Evolutionary conservation across 2,797 vertebrate species (phyloP).

Genomic region (Bufotes viridis): DNA sequence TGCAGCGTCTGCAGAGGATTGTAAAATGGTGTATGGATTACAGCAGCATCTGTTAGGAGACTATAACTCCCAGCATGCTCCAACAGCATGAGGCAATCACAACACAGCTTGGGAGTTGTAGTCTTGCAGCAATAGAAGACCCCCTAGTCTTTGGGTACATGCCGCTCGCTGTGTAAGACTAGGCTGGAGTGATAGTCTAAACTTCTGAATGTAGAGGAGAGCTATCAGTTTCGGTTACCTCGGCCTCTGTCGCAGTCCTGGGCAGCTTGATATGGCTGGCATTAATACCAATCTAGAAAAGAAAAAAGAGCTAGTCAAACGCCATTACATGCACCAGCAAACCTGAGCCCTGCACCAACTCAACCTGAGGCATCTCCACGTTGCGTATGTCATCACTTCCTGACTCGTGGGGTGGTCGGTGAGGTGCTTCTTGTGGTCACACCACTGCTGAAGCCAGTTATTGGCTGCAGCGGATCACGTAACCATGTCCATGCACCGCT

Average conservation of each 20-base stretch:
- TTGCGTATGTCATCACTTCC: neutral
- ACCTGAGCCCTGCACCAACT: neutral
- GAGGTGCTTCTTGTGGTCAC: no score
- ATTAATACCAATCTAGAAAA: slow-evolving; percentile 90
- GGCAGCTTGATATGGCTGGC: slow-evolving; percentile 90
- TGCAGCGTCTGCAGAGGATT: no score
- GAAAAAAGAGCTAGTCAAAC: neutral
- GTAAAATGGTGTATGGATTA: no score
- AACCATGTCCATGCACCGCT: no score
- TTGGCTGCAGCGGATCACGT: no score
- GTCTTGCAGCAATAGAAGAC: neutral
- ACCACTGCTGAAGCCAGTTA: no score
- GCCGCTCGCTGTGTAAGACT: neutral
- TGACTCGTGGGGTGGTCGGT: neutral
- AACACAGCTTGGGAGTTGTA: no score
- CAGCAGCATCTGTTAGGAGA: no score
- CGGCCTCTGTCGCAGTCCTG: slow-evolving; percentile 86
- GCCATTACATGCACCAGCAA: neutral
- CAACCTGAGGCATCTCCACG: neutral
- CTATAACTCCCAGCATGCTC: no score
- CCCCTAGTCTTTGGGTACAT: neutral
- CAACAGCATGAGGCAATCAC: no score
- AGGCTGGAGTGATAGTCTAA: no score
- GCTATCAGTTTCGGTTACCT: slow-evolving; percentile 82
- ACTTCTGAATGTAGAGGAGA: no score